Evolutionary conservation across 2,888 invertebrate genomes (phyloP).

Genomic region (Papilio demoleus): DNA sequence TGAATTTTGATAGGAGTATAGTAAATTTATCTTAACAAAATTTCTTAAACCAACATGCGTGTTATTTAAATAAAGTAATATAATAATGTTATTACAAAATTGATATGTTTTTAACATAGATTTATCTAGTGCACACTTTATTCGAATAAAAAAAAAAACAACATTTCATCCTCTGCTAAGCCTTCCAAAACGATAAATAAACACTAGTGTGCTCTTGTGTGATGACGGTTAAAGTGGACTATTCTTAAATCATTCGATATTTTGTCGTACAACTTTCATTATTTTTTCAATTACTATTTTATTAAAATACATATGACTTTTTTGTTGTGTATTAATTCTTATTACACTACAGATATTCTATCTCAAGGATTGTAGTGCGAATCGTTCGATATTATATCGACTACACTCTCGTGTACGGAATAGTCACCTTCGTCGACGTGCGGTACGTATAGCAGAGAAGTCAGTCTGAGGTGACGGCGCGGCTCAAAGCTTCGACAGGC

Average conservation of each 20-base stretch:
- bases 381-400: constrained; percentile 9
- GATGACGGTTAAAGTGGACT: constrained; percentile 58
- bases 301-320: not conserved
- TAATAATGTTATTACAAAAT: too few species aligned
- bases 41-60: too few species aligned
- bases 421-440: constrained; percentile 50
- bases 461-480: constrained; percentile 80
- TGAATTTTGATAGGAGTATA: constrained; percentile 15
- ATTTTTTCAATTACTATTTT: not conserved
- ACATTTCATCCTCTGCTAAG: constrained; percentile 80
- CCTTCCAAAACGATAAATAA: constrained; percentile 82
- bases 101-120: constrained; percentile 62
- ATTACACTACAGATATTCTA: not conserved
- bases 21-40: too few species aligned
- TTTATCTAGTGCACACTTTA: constrained; percentile 74
- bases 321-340: not conserved
- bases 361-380: not conserved
- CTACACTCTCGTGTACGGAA: constrained; percentile 35
- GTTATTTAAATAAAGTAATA: too few species aligned
- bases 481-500: constrained; percentile 83
- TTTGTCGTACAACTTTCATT: constrained; percentile 39
- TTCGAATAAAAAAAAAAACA: constrained; percentile 75
- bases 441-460: constrained; percentile 63
- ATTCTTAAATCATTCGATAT: constrained; percentile 61
- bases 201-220: constrained; percentile 75